phyloP scores from a whole-genome alignment of 2,888 invertebrate genomes.

The Chrysomela aeneicollis region DNA sequence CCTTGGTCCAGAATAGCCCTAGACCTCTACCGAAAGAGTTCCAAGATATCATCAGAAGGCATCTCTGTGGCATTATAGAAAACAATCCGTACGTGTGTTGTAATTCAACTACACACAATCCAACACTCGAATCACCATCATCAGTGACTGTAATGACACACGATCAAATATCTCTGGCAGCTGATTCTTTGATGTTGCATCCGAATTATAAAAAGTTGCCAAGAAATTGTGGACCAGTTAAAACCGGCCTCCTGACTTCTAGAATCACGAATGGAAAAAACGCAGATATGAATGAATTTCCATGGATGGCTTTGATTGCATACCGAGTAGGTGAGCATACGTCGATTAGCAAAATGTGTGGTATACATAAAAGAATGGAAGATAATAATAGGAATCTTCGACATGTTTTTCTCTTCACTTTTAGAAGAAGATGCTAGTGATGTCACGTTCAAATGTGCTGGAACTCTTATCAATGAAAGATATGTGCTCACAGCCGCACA shows the following conservation, averaged over 20 bases:
- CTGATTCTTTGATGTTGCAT: slow-evolving; percentile 46
- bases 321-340: slow-evolving; percentile 56
- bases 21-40: slow-evolving; percentile 51
- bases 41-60: slow-evolving; percentile 47
- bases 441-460: slow-evolving; percentile 61
- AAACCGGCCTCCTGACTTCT: slow-evolving; percentile 52
- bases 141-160: not conserved
- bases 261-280: slow-evolving; percentile 70
- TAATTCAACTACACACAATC: slow-evolving; percentile 21
- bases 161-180: not conserved
- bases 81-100: slow-evolving; percentile 67
- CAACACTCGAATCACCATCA: not conserved
- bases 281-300: slow-evolving; percentile 71
- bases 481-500: slow-evolving; percentile 68
- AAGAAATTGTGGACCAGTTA: slow-evolving; percentile 67
- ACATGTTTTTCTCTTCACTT: slow-evolving; percentile 29
- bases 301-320: slow-evolving; percentile 79
- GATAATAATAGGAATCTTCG: too few species aligned
- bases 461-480: slow-evolving; percentile 61
- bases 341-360: too few species aligned
- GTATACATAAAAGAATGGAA: too few species aligned
- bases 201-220: slow-evolving; percentile 58
- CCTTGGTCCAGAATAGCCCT: slow-evolving; percentile 47
- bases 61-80: slow-evolving; percentile 60
- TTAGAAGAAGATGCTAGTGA: slow-evolving; percentile 43